phyloP scores from a whole-genome alignment of 2,888 invertebrate species.

The Aromia moschata region DNA sequence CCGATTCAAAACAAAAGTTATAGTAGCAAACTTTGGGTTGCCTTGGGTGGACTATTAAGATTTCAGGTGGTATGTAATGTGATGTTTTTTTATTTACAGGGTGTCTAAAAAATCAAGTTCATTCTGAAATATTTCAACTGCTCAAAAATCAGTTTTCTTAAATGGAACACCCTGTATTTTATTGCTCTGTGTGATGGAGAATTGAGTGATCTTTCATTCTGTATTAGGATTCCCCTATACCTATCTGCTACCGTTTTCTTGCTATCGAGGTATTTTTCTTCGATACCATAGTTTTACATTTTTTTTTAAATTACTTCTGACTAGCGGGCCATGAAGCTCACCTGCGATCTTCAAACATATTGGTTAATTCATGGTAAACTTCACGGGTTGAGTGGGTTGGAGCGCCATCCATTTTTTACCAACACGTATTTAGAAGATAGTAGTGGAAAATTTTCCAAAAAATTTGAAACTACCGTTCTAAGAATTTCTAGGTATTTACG shows the following conservation, averaged over 20 bases:
- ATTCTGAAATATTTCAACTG: not conserved
- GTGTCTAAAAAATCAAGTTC: not conserved
- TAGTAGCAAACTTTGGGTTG: not conserved
- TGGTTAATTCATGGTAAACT: not conserved
- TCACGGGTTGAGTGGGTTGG: not conserved
- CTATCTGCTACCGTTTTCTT: not conserved
- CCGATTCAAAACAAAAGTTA: not conserved
- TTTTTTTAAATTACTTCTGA: not conserved
- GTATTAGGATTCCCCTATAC: not conserved
- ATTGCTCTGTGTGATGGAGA: not conserved
- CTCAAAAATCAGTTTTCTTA: not conserved
- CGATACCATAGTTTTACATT: not conserved
- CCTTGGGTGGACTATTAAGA: not conserved
- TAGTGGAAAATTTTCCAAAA: not conserved
- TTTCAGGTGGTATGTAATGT: not conserved
- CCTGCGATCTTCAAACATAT: not conserved
- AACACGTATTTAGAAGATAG: not conserved
- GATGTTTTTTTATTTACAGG: not conserved
- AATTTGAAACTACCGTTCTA: not conserved
- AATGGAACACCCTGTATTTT: slow-evolving; percentile 11
- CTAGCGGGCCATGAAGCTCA: not conserved
- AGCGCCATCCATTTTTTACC: not conserved
- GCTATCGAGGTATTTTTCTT: not conserved
- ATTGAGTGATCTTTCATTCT: not conserved
- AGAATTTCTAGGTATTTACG: not conserved